Evolutionary conservation across 2,113 vertebrate species (phyloP).

Genomic region (Phylloscopus trochiloides): DNA sequence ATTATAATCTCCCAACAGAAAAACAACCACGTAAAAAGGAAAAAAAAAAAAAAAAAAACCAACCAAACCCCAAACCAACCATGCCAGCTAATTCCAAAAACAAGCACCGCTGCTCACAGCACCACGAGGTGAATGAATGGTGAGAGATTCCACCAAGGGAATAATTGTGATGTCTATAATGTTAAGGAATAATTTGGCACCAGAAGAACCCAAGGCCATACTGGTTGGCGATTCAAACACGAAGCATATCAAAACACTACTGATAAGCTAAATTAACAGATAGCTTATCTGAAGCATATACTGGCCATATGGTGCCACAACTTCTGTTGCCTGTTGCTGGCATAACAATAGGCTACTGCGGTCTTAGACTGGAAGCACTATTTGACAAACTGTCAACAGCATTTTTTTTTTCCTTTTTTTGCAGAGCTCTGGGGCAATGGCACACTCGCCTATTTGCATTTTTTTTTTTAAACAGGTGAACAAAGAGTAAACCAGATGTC

Average conservation of each 20-base stretch:
- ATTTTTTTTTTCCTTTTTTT: conserved; percentile 26
- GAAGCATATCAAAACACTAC: conserved; percentile 84
- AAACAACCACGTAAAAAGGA: neutral
- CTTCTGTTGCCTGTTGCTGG: conserved; percentile 91
- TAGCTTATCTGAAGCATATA: conserved; percentile 91
- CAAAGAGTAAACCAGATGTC: conserved; percentile 86
- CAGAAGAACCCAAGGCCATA: conserved; percentile 55
- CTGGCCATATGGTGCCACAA: conserved; percentile 94
- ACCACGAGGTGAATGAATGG: conserved; percentile 36
- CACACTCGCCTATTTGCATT: conserved; percentile 81
- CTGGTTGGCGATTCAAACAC: conserved; percentile 75
- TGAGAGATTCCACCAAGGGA: conserved; percentile 73
- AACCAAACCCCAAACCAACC: neutral
- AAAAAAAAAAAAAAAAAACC: neutral
- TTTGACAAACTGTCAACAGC: conserved; percentile 85
- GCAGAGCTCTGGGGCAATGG: conserved; percentile 71
- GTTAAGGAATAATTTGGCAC: conserved; percentile 64
- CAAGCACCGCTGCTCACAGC: neutral
- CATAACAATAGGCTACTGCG: conserved; percentile 87
- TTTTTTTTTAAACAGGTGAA: conserved; percentile 81
- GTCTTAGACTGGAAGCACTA: conserved; percentile 80
- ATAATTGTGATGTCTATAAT: conserved; percentile 35
- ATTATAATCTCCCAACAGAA: conserved; percentile 18
- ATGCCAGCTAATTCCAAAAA: conserved; percentile 31
- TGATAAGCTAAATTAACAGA: conserved; percentile 87